Percentiles rank a stretch among this genome's conserved stretches.
phyloP scores from a whole-genome alignment of 2,797 vertebrate genomes.

The Gymnothorax reevesii region DNA sequence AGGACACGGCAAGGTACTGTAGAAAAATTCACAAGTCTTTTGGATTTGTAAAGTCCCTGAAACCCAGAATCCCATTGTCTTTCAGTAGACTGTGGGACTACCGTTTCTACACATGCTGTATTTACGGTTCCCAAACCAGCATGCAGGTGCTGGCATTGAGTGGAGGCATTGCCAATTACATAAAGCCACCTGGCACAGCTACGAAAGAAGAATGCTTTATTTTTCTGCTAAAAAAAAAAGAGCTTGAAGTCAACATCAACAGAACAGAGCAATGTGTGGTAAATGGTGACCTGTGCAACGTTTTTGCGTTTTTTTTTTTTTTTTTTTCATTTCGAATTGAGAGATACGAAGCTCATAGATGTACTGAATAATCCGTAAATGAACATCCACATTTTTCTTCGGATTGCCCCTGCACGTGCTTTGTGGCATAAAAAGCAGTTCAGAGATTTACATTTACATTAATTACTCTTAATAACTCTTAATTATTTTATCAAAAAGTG shows the following conservation, averaged over 20 bases:
- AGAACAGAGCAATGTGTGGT: neutral
- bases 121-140: neutral
- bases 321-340: neutral
- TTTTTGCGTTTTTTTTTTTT: neutral
- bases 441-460: too few relatives aligned
- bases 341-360: neutral
- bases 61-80: neutral
- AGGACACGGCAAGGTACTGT: too few relatives aligned
- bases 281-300: neutral
- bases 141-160: neutral
- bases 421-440: neutral
- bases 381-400: neutral
- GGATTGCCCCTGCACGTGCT: neutral
- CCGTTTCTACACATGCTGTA: neutral
- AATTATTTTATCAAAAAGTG: neutral
- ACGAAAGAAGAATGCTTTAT: neutral
- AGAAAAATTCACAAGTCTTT: neutral
- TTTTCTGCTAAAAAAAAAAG: neutral
- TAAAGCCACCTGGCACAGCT: neutral
- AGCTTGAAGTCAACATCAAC: neutral
- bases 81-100: neutral
- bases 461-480: too few relatives aligned
- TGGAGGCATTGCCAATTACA: neutral
- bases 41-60: neutral
- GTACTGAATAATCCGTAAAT: neutral